phyloP scores from a whole-genome alignment of 2,113 vertebrate genomes.

The Butorides virescens region DNA sequence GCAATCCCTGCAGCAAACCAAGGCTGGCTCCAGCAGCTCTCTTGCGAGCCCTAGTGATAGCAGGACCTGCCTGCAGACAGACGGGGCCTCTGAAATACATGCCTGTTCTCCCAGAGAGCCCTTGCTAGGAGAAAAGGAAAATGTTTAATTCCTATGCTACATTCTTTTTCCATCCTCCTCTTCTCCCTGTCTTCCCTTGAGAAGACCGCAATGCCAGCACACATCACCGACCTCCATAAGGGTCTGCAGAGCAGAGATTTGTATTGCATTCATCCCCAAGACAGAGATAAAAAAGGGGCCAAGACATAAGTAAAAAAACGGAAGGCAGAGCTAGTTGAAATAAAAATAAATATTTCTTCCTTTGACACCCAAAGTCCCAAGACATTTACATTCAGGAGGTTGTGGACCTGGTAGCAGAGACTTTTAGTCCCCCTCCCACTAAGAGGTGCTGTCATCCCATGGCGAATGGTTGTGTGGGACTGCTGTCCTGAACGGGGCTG shows the following conservation, averaged over 20 bases:
- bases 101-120: background rate
- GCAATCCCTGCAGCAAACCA: fast-evolving
- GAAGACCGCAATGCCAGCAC: background rate
- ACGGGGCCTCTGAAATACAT: fast-evolving
- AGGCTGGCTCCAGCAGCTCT: conserved; percentile 29
- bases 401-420: background rate
- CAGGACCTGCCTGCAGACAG: background rate
- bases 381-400: background rate
- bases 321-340: background rate
- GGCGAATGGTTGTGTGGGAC: background rate
- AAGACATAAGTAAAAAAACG: background rate
- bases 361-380: background rate
- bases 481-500: fast-evolving
- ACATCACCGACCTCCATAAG: background rate
- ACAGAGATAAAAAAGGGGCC: background rate
- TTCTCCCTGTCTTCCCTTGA: background rate
- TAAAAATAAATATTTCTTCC: background rate
- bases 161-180: background rate
- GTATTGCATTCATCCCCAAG: background rate
- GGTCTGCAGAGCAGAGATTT: fast-evolving
- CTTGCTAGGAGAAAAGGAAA: background rate
- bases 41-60: conserved; percentile 52
- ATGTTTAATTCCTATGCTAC: background rate
- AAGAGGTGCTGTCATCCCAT: background rate
- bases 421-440: background rate